A percentile compares a stretch with the other conserved stretches of the same genome.
phyloP scores from a whole-genome alignment of 2,888 invertebrate genomes.

The Palloptera scutellata region DNA sequence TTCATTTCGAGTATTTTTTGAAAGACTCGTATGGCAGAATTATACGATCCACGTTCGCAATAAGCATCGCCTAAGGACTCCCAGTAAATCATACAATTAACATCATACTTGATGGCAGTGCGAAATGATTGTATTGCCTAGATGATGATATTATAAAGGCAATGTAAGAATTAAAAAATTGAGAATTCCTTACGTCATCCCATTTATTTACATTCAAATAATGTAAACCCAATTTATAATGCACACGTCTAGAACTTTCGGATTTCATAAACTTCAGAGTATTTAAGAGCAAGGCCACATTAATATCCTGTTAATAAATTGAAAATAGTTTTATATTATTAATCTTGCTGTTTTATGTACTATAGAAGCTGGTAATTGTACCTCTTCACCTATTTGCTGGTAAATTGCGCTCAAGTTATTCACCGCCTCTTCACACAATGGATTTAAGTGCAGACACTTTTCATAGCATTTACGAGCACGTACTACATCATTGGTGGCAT shows the following conservation, averaged over 20 bases:
- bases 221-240: constrained; percentile 84
- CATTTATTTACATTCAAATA: constrained; percentile 78
- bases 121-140: constrained; percentile 79
- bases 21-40: constrained; percentile 88
- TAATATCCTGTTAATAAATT: constrained; percentile 46
- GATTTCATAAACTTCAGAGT: constrained; percentile 65
- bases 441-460: constrained; percentile 80
- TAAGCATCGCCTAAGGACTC: constrained; percentile 93
- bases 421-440: constrained; percentile 72
- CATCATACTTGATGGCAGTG: constrained; percentile 73
- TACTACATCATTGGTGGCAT: constrained; percentile 70
- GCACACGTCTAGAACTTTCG: constrained; percentile 75
- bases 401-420: constrained; percentile 80
- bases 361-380: constrained; percentile 46
- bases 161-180: constrained; percentile 15
- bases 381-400: constrained; percentile 72
- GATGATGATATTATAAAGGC: constrained; percentile 17
- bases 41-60: constrained; percentile 85
- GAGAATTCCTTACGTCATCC: constrained; percentile 64
- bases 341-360: neutral
- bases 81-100: constrained; percentile 79
- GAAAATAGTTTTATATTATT: neutral
- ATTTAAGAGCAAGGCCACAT: constrained; percentile 54
- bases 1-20: constrained; percentile 77
- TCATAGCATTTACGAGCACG: constrained; percentile 86